Base-by-base conservation (phyloP, 2,113 vertebrate genomes). In the Equus quagga region DNA sequence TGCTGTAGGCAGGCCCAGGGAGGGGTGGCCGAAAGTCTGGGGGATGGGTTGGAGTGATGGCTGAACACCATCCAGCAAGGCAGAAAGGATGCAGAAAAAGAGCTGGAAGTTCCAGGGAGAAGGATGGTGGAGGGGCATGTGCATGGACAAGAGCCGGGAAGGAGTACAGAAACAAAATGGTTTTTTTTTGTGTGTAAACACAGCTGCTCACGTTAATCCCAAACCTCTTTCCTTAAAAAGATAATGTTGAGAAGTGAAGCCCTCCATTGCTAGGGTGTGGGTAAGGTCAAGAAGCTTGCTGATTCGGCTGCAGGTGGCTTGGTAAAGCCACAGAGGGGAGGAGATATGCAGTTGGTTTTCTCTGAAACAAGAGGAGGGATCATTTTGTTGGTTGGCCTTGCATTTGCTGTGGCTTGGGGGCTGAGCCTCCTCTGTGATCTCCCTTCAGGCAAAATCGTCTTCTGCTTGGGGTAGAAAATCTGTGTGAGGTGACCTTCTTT, bases 221-320 rank as follows among this genome's bases (percentile, higher is more conserved):
- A 89, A 60, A 89, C 31, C 14, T 82, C 24, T 91, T 84, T 97
- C 51, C 60, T 56, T 89, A 69, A 72, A 95, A 89, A 96, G 36
- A 58, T 70, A 70, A 81, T 51, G 64, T 84, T 1, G 4, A 86
- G 79, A 95, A 69, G 64, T 83, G 44, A 73, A 72, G n/a, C 65
- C 46, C 36, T 84, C 84, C 31, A 46, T 64, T 44, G 12, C 60
- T 56, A 9, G 36, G 56, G 54, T 67, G 41, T 56, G 44, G 41
- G 17, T 33, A 24, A 72, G 89, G 81, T 60, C 51, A 69, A 51
- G 64, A 73, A 81, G 28, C 41, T 87, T 88, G 65, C 72, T 36
- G 69, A 21, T 51, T 26, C 6, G 2, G 33, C 76, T 58, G 46
- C 54, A 79, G 73, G 93, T 12, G 36, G 23, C 62, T 86, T 92